A percentile compares a stretch with the other conserved stretches of the same genome.
These are phyloP conservation scores for Drosophila tsacasi DNA, from an alignment of 1,140 invertebrate genomes.

Conservation along the genomic window DNA sequence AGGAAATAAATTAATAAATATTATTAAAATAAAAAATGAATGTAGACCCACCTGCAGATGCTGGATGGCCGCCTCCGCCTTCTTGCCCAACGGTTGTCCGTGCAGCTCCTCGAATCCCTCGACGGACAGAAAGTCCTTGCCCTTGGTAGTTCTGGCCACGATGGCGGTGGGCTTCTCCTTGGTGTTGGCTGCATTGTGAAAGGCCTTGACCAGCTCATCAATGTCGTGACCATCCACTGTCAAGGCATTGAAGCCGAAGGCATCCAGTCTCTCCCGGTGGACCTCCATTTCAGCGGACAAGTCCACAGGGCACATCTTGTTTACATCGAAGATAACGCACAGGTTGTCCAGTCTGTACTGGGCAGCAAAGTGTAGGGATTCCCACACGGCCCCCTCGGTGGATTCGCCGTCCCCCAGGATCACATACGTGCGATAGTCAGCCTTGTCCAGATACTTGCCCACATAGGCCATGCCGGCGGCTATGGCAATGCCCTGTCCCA, in stretches of 20 bases:
- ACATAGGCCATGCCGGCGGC: conserved; percentile 99
- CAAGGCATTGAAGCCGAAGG: conserved; percentile 96
- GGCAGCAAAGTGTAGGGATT: conserved; percentile 97
- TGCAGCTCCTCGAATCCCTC: conserved; percentile 98
- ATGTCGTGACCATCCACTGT: conserved; percentile 99
- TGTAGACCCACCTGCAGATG: conserved; percentile 89
- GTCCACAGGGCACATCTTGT: conserved; percentile 98
- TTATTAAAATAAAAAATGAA: background rate
- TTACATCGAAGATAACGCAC: conserved; percentile 98
- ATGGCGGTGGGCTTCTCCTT: conserved; percentile 96
- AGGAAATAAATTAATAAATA: no score
- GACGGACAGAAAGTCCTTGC: conserved; percentile 94
- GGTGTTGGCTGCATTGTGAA: conserved; percentile 91
- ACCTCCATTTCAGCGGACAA: conserved; percentile 94
- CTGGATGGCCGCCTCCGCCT: conserved; percentile 91
- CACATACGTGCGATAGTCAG: conserved; percentile 96
- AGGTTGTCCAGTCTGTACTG: conserved; percentile 98
- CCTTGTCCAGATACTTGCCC: conserved; percentile 98
- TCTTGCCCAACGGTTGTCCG: conserved; percentile 96
- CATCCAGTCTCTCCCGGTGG: conserved; percentile 94
- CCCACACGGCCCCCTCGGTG: conserved; percentile 99
- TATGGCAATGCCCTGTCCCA: conserved; percentile 98
- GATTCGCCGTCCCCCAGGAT: conserved; percentile 99
- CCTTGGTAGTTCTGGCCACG: conserved; percentile 98
- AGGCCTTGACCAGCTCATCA: conserved; percentile 94